phyloP scores from a whole-genome alignment of 1,140 invertebrate species.

The Drosophila bipectinata region DNA sequence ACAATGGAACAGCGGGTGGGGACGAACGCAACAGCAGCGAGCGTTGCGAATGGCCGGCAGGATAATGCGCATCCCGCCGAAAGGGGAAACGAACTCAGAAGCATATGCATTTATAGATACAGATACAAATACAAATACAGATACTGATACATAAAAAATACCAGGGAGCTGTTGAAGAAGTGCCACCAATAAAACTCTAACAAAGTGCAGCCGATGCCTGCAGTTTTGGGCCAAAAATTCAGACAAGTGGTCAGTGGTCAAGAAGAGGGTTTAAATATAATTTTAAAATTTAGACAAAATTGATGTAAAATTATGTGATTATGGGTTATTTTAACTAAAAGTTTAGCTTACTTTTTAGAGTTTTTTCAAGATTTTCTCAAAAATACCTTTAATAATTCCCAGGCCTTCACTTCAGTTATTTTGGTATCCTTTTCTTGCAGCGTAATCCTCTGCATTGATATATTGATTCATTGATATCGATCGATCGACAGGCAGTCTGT shows the following conservation, averaged over 20 bases:
- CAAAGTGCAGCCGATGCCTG: slow-evolving; percentile 31
- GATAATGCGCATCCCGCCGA: slow-evolving; percentile 48
- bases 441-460: slow-evolving; percentile 44
- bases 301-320: neutral
- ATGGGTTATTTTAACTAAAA: too few species aligned
- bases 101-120: slow-evolving; percentile 15
- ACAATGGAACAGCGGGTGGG: slow-evolving; percentile 61
- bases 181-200: slow-evolving; percentile 56
- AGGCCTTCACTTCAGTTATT: slow-evolving; percentile 5
- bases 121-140: slow-evolving; percentile 4
- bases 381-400: slow-evolving; percentile 9
- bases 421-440: slow-evolving; percentile 36
- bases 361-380: neutral
- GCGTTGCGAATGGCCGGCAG: slow-evolving; percentile 56
- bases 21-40: slow-evolving; percentile 34
- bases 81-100: slow-evolving; percentile 15
- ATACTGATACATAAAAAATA: slow-evolving; percentile 29
- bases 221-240: slow-evolving; percentile 17
- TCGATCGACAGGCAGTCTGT: slow-evolving; percentile 40
- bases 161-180: slow-evolving; percentile 14
- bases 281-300: neutral
- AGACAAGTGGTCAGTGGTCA: slow-evolving; percentile 22
- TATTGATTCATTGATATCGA: slow-evolving; percentile 18
- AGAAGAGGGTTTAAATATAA: neutral
- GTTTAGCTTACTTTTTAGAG: too few species aligned